Evolutionary conservation across 2,113 vertebrate species (phyloP).

Genomic region (Alosa alosa): DNA sequence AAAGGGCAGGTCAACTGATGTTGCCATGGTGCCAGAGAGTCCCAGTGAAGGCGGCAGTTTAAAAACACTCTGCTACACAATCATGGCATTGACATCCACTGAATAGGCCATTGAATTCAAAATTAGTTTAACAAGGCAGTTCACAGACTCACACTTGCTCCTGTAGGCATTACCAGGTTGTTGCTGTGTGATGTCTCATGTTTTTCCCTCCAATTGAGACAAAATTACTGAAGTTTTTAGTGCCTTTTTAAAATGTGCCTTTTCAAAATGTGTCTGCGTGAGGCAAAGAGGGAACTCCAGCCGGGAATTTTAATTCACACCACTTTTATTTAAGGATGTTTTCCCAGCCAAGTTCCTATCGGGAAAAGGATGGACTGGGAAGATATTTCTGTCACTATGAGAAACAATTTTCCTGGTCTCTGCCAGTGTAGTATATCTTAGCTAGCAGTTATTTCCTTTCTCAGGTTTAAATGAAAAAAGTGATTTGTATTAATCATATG

Average conservation of each 20-base stretch:
- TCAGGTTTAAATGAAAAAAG: neutral
- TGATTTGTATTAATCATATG: neutral
- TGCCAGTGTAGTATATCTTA: neutral
- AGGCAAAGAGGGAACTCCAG: neutral
- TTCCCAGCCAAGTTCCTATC: neutral
- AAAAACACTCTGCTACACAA: neutral
- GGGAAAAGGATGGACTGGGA: neutral
- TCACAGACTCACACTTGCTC: neutral
- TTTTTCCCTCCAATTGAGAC: neutral
- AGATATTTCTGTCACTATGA: neutral
- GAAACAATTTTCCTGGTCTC: neutral
- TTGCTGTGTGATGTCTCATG: neutral
- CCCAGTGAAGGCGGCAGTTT: neutral
- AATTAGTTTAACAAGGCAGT: slow-evolving; percentile 4
- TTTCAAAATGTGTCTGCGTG: neutral
- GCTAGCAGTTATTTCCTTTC: neutral
- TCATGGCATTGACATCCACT: neutral
- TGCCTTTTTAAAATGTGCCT: neutral
- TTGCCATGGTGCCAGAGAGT: neutral
- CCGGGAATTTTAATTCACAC: neutral
- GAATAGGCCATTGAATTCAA: slow-evolving; percentile 7
- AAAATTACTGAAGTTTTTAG: neutral
- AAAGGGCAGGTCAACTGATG: neutral
- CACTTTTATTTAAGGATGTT: neutral
- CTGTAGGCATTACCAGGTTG: neutral